Conservation (phyloP, 2,113 vertebrate species). For the Falco punctatus region DNA sequence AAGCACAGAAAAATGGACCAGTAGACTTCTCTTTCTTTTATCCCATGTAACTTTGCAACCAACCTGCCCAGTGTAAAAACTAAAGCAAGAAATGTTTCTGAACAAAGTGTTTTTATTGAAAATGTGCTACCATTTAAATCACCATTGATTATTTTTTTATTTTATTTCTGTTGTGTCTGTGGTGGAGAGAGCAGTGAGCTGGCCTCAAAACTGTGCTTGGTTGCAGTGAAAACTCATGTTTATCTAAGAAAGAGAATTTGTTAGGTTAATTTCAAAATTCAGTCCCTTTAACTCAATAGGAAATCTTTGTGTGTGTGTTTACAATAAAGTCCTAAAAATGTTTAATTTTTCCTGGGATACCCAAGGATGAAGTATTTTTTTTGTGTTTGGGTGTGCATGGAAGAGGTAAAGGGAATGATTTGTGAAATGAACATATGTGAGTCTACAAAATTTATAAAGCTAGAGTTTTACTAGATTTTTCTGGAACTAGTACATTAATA, state of each 20-base stretch:
- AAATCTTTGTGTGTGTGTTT: not conserved
- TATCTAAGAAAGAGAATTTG: not conserved
- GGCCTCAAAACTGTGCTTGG: constrained; percentile 7
- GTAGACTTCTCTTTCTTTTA: not conserved
- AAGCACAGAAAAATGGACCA: not conserved
- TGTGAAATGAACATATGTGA: not conserved
- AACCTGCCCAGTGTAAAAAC: not conserved
- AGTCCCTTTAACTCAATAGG: not conserved
- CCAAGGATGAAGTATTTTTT: not conserved
- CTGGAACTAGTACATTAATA: not conserved
- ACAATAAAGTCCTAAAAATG: not conserved
- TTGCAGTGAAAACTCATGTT: constrained; percentile 4
- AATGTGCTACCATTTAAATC: not conserved
- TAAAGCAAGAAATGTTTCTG: not conserved
- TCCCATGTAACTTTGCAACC: not conserved
- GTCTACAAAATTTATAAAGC: not conserved
- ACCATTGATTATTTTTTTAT: not conserved
- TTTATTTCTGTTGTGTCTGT: constrained; percentile 11
- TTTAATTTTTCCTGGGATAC: not conserved
- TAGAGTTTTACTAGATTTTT: not conserved
- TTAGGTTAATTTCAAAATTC: constrained; percentile 24
- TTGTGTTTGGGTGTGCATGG: not conserved
- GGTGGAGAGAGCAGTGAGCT: not conserved
- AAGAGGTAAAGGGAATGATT: not conserved
- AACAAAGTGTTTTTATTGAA: not conserved